A percentile compares a stretch with the other conserved stretches of the same genome.
These are phyloP conservation scores for Agrochola macilenta DNA, from an alignment of 2,888 invertebrate species.

Conservation along the genomic window DNA sequence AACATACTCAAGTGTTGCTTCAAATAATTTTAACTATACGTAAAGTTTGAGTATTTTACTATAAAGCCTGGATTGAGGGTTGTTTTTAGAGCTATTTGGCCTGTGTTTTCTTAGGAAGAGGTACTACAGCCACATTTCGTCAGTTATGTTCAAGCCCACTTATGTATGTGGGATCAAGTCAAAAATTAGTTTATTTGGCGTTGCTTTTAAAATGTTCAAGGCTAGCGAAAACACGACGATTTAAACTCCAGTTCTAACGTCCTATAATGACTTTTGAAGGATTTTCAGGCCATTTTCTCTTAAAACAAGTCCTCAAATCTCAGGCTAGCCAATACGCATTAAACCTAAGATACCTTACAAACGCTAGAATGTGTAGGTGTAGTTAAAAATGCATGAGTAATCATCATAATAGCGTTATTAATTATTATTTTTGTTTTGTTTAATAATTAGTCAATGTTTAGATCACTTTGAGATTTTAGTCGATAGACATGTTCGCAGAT, in stretches of 20 bases:
- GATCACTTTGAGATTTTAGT: slow-evolving; percentile 77
- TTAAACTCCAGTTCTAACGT: background rate
- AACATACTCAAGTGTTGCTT: slow-evolving; percentile 58
- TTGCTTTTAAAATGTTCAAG: background rate
- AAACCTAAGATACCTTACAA: slow-evolving; percentile 78
- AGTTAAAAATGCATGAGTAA: slow-evolving; percentile 81
- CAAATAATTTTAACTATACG: slow-evolving; percentile 59
- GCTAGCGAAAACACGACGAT: background rate
- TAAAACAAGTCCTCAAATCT: slow-evolving; percentile 29
- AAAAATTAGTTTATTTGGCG: background rate
- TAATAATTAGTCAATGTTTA: slow-evolving; percentile 83
- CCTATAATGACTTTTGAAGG: background rate
- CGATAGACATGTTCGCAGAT: slow-evolving; percentile 71
- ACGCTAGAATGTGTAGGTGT: slow-evolving; percentile 84
- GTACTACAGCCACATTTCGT: background rate
- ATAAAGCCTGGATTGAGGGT: slow-evolving; percentile 33
- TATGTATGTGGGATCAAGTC: background rate
- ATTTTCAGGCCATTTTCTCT: slow-evolving; percentile 11
- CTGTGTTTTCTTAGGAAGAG: background rate
- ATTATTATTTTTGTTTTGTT: slow-evolving; percentile 74
- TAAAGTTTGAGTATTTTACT: slow-evolving; percentile 58
- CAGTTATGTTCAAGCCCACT: no score
- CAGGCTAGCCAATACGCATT: slow-evolving; percentile 63
- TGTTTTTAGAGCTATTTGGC: slow-evolving; percentile 26
- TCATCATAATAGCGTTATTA: slow-evolving; percentile 76